Evolutionary conservation across 2,797 vertebrate genomes (phyloP).

Genomic region (Pitangus sulphuratus): DNA sequence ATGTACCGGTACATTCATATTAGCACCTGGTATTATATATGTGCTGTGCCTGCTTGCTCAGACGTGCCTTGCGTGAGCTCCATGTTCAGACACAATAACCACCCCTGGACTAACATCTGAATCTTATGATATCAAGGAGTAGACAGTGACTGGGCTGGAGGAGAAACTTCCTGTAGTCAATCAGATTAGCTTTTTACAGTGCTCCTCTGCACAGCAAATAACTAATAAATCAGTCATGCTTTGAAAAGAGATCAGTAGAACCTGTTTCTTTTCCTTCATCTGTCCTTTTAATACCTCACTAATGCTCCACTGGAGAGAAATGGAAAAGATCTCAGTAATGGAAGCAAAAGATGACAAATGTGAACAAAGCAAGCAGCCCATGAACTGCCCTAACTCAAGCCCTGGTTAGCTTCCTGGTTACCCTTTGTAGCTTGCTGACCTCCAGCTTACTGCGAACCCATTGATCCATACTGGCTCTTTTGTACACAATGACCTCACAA

Average conservation of each 20-base stretch:
- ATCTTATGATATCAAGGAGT: background rate
- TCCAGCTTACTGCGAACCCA: background rate
- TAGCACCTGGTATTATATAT: background rate
- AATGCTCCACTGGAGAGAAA: background rate
- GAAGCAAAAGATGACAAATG: background rate
- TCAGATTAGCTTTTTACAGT: background rate
- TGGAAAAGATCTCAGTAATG: background rate
- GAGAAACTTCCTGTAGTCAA: background rate
- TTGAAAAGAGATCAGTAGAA: background rate
- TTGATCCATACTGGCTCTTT: background rate
- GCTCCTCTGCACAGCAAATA: background rate
- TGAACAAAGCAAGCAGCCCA: background rate
- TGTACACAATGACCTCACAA: background rate
- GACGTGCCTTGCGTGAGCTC: background rate
- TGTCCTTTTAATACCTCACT: background rate
- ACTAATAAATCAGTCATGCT: background rate
- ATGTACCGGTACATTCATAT: background rate
- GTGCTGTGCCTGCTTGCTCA: background rate
- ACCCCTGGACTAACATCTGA: background rate
- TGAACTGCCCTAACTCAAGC: background rate
- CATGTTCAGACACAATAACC: background rate
- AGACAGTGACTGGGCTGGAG: background rate
- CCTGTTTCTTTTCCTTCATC: background rate
- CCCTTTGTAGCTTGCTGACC: background rate
- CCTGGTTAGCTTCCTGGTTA: background rate